Conservation (phyloP, 1,140 invertebrate genomes). For the Limonius californicus region DNA sequence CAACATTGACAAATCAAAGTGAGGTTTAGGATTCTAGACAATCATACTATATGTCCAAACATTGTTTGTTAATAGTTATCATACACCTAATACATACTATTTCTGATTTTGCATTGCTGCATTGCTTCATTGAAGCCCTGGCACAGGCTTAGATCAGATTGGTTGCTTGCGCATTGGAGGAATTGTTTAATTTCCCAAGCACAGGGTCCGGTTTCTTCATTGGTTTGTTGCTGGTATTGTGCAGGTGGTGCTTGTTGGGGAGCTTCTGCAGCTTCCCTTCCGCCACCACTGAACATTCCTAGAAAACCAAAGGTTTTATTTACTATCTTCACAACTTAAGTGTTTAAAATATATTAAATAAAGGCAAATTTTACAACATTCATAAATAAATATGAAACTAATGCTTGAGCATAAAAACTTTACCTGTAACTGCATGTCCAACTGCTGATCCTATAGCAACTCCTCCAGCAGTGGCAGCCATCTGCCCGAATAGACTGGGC, state of each 20-base stretch:
- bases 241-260: slow-evolving; percentile 40
- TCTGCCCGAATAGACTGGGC: slow-evolving; percentile 72
- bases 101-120: slow-evolving; percentile 75
- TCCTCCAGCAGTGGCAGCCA: slow-evolving; percentile 88
- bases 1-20: too few relatives aligned
- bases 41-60: too few relatives aligned
- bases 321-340: too few relatives aligned
- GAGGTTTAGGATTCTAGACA: too few relatives aligned
- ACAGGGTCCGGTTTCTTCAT: slow-evolving; percentile 63
- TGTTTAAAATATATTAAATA: too few relatives aligned
- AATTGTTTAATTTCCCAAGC: slow-evolving; percentile 90
- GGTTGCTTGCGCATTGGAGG: slow-evolving; percentile 80
- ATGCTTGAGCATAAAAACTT: too few relatives aligned
- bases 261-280: slow-evolving; percentile 53
- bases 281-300: slow-evolving; percentile 72
- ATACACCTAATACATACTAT: slow-evolving; percentile 36
- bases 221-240: slow-evolving; percentile 44
- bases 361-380: too few relatives aligned
- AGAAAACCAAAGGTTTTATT: too few relatives aligned
- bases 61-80: too few relatives aligned
- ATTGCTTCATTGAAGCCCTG: slow-evolving; percentile 92
- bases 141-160: slow-evolving; percentile 79
- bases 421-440: slow-evolving; percentile 78
- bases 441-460: slow-evolving; percentile 85
- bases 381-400: too few relatives aligned